These are phyloP conservation scores for Hemichromis elongatus DNA, from an alignment of 2,113 vertebrate species.

Conservation along the genomic window DNA sequence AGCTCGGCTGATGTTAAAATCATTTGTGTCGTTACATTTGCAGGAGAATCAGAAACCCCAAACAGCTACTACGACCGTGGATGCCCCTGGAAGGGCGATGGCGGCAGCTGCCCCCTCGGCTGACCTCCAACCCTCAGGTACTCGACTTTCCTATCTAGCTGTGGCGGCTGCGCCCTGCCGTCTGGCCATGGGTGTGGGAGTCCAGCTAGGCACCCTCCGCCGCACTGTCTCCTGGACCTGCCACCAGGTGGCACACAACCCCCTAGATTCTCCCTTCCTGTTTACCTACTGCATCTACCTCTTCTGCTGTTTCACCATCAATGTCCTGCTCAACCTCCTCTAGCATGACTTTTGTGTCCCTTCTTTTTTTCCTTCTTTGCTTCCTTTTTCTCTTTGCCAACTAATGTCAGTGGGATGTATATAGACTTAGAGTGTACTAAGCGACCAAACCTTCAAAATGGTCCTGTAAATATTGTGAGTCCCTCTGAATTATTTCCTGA, in stretches of 20 bases:
- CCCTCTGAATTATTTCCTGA: constrained; percentile 4
- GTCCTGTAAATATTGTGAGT: constrained; percentile 19
- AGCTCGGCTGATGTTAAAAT: not conserved
- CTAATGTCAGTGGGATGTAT: constrained; percentile 7
- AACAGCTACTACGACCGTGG: constrained; percentile 68
- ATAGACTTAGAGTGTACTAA: not conserved
- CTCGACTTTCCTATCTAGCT: constrained; percentile 82
- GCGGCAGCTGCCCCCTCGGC: constrained; percentile 54
- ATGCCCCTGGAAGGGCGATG: constrained; percentile 69
- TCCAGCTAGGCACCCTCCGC: constrained; percentile 76
- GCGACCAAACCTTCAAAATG: constrained; percentile 5
- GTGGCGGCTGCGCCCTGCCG: constrained; percentile 57
- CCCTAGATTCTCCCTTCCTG: constrained; percentile 89
- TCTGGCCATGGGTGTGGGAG: constrained; percentile 68
- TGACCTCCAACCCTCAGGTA: constrained; percentile 90
- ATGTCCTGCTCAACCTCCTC: constrained; percentile 69
- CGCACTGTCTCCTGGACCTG: constrained; percentile 80
- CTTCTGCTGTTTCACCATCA: constrained; percentile 78
- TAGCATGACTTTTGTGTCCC: constrained; percentile 63
- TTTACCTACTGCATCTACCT: constrained; percentile 81
- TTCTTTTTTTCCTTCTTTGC: not conserved
- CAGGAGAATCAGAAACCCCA: constrained; percentile 79
- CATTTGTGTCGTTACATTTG: not conserved
- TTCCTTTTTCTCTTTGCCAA: not conserved
- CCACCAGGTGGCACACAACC: constrained; percentile 84